Base-by-base conservation (phyloP, 2,797 vertebrate species). In the Delichon dasypus region DNA sequence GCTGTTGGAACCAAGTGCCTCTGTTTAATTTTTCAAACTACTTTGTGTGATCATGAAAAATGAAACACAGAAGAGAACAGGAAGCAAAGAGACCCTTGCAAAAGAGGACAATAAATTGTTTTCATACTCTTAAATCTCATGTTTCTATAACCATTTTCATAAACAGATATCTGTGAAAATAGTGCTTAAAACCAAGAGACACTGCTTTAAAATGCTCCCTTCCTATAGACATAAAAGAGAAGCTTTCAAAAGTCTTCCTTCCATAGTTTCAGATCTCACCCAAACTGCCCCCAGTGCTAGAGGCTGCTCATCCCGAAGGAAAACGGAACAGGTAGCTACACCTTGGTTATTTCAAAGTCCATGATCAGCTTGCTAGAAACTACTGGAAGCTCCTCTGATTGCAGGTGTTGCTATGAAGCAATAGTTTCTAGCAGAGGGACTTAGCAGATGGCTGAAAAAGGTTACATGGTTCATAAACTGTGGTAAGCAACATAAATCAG, bases 1-100 rank as follows among this genome's bases (percentile, higher is more conserved):
- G 42, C 75, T 88, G 84, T 9, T 77, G 78, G 71, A 79, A 77
- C 16, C 57, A 83, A 94, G 40, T 32, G 66, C 7, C 32, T 86
- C 67, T 62, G 23, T 53, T 89, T 66, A 42, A 85, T 83, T 96
- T 88, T 95, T 85, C 74, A 91, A 91, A 81, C 47, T 57, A 92
- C 66, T 87, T 92, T 53, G 64, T 29, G 58, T 15, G 18, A 67
- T 93, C 81, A 94, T 91, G 68, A 93, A 96, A 95, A 94, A 94
- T 81, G 89, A 83, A 96, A 87, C 3, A 11, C 42, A 51, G 51
- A 82, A 85, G 7, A 85, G 60, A 84, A 75, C 10, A 89, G 16
- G 25, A 82, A 72, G 67, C 20, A 85, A 81, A 76, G 1, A 57
- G 26, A 54, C 11, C 50, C 55, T 40, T 45, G 32, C 32, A 67